Conservation (phyloP, 2,113 vertebrate species). For the Pitta sordida region DNA sequence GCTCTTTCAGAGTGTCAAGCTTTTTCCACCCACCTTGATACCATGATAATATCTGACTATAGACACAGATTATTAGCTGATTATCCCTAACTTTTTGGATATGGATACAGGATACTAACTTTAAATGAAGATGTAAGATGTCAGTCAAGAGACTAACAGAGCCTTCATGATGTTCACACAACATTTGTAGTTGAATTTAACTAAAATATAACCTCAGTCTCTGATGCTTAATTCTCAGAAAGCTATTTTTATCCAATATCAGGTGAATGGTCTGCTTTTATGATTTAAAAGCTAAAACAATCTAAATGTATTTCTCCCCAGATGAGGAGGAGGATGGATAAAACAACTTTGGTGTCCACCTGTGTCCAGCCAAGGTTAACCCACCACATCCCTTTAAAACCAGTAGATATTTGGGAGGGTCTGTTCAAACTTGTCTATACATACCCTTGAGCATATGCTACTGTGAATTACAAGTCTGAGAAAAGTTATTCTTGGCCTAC, state of each 20-base stretch:
- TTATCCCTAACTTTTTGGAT: not conserved
- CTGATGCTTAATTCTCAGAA: not conserved
- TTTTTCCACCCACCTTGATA: not conserved
- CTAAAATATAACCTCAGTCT: rapidly evolving
- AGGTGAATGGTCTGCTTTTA: not conserved
- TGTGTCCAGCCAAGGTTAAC: not conserved
- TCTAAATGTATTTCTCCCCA: not conserved
- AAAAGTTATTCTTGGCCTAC: not conserved
- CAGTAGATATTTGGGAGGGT: not conserved
- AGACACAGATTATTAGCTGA: not conserved
- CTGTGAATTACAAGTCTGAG: not conserved
- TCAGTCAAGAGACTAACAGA: not conserved
- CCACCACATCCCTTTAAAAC: not conserved
- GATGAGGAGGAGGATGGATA: not conserved
- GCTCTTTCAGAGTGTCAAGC: not conserved
- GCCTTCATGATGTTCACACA: rapidly evolving
- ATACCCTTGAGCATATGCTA: not conserved
- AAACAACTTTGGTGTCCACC: not conserved
- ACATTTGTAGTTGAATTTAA: not conserved
- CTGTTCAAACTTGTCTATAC: not conserved
- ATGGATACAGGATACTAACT: not conserved
- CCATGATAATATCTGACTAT: not conserved
- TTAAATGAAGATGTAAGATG: not conserved
- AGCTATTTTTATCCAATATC: not conserved
- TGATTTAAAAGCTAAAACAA: not conserved